Evolutionary conservation across 2,888 invertebrate genomes (phyloP), one percentile per base, ranked within the genome.

Genomic region (Cerastis leucographa): DNA sequence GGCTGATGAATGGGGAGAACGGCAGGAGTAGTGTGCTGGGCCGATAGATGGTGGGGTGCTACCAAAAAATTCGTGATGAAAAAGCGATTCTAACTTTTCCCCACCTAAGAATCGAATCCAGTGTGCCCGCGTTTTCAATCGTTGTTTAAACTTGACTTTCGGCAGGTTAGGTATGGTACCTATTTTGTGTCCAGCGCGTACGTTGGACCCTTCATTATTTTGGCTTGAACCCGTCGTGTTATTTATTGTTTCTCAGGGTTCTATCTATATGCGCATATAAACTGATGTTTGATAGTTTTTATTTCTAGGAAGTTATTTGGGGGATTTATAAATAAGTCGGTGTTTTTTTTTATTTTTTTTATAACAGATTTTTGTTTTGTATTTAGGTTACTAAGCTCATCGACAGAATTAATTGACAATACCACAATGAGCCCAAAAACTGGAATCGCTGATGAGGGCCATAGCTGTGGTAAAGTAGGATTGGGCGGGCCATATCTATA

Each of bases 131-230:
- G 9, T n/a, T 67, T 68, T 51, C 22, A 19, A 1, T 40, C 0
- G 4, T 7, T 25, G 19, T 14, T 14, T 7, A 6, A 8, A 73
- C 9, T 0, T 29, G 9, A 14, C 17, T 29, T 75, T 74, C 74
- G 64, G 62, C 12, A 6, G 17, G 17, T 64, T 64, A n/a, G 14
- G 9, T 17, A 25, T 25, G 22, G 1, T 44, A n/a, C 35, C 0
- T 22, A 8, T 35, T 68, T 40, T 22, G 17, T 40, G 5, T 22
- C 69, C 17, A n/a, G n/a, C n/a, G n/a, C n/a, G n/a, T 7, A 49
- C 59, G 62, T 42, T 25, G 51, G 65, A 61, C 64, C 69, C 46
- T 74, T 81, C 69, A 74, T 85, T 78, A 85, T 85, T 74, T 82
- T 69, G 51, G 35, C 9, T 59, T 64, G 46, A 19, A 62, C 70